Evolutionary conservation across 2,888 invertebrate genomes (phyloP).

Genomic region (Sesia apiformis): DNA sequence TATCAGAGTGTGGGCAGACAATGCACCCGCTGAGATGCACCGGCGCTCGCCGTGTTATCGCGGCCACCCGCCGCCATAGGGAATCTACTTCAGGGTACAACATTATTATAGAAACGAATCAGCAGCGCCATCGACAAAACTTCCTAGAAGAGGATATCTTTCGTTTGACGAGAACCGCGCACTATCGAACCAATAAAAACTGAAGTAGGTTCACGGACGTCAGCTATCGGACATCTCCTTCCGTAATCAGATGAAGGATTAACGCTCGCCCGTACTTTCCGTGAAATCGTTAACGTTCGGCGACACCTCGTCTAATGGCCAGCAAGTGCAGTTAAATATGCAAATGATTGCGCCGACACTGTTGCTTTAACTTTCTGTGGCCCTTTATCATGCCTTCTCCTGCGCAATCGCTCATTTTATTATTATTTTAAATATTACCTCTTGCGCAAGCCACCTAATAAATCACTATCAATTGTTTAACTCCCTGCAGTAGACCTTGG

Average conservation of each 20-base stretch:
- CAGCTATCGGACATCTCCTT: too few relatives aligned
- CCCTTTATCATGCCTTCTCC: constrained; percentile 8
- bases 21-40: constrained; percentile 35
- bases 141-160: constrained; percentile 18
- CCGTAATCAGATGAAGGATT: constrained; percentile 26
- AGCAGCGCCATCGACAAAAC: constrained; percentile 13
- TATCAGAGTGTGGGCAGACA: constrained; percentile 38
- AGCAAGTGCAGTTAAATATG: constrained; percentile 29
- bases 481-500: constrained; percentile 12
- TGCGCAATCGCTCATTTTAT: constrained; percentile 23
- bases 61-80: constrained; percentile 36
- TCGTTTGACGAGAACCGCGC: constrained; percentile 18
- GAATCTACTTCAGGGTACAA: constrained; percentile 13
- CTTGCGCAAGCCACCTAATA: constrained; percentile 20
- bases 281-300: constrained; percentile 38
- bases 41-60: constrained; percentile 29
- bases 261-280: constrained; percentile 22
- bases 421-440: constrained; percentile 20
- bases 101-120: constrained; percentile 30
- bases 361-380: constrained; percentile 5
- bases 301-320: constrained; percentile 40
- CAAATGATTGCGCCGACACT: constrained; percentile 26
- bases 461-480: constrained; percentile 19
- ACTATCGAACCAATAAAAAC: too few relatives aligned
- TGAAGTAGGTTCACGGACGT: too few relatives aligned